phyloP scores from a whole-genome alignment of 2,888 invertebrate species.

The Eurois occulta region DNA sequence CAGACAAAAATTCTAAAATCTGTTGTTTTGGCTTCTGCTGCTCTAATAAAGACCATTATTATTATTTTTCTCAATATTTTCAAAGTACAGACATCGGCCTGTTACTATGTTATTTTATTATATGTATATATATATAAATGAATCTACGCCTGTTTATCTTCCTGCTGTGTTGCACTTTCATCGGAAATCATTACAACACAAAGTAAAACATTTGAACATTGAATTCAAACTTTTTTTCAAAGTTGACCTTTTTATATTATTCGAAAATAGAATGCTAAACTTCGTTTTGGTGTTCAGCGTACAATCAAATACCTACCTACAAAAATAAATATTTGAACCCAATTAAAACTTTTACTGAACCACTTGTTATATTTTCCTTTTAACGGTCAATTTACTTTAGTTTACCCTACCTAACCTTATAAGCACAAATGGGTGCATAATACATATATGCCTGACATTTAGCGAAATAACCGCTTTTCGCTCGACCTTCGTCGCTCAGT shows the following conservation, averaged over 20 bases:
- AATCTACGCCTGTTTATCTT: too few species aligned
- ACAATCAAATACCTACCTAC: slow-evolving; percentile 2
- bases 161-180: background rate
- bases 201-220: background rate
- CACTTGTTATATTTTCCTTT: background rate
- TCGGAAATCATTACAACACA: background rate
- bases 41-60: too few species aligned
- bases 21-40: too few species aligned
- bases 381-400: background rate
- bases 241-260: background rate
- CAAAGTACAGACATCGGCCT: too few species aligned
- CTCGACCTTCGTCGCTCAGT: slow-evolving; percentile 37
- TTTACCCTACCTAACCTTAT: background rate
- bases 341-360: slow-evolving; percentile 1
- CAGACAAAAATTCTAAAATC: too few species aligned
- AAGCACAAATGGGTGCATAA: background rate
- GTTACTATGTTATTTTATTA: too few species aligned
- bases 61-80: too few species aligned
- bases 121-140: too few species aligned
- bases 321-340: slow-evolving; percentile 11
- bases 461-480: slow-evolving; percentile 24
- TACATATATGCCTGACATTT: slow-evolving; percentile 11
- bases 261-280: background rate
- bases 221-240: background rate
- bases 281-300: background rate